Evolutionary conservation across 2,113 vertebrate genomes (phyloP), one percentile per base, ranked within the genome.

Genomic region (Geococcyx californianus): DNA sequence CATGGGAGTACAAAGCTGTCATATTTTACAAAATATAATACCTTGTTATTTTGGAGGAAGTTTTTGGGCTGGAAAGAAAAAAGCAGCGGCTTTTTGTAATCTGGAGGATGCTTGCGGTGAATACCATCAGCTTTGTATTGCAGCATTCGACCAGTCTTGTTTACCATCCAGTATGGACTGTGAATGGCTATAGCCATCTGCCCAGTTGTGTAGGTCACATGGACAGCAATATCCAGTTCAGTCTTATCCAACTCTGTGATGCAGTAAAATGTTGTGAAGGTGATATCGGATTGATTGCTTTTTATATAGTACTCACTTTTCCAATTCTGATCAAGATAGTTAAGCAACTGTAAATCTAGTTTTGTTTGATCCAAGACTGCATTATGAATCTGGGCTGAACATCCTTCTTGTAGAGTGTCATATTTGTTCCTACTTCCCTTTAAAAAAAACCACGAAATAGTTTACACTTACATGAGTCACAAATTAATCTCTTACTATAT

Each of bases 81-180:
- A 29, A 99, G 99, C 62, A 99, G 98, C 0, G 99, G 99, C 95
- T 98, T 99, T 94, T 99, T 98, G 62, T 99, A 99, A 94, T 99
- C 98, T 72, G 98, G 98, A 33, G 99, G 98, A 97, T 99, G 99
- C 91, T 99, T 99, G 87, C 99, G 98, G 94, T 99, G 99, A 95
- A 99, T 98, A 75, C 99, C 99, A 89, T 99, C 99, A 5, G 99
- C 99, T 97, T 99, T 99, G 97, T 99, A 99, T 17, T 99, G 99
- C 91, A 99, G 95, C 98, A 99, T 97, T 79, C 99, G 98, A 49
- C 98, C 98, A 0, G 99, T 99, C 97, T 99, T 99, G 97, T 99
- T 99, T 72, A 99, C 98, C 99, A 99, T 99, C 99, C 99, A 99
- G 68, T 99, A 99, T 0, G 99, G 99, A 68, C 99, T 99, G 90